A percentile compares a stretch with the other conserved stretches of the same genome.
Conservation (phyloP, 2,888 invertebrate species). For the Pyralis farinalis region DNA sequence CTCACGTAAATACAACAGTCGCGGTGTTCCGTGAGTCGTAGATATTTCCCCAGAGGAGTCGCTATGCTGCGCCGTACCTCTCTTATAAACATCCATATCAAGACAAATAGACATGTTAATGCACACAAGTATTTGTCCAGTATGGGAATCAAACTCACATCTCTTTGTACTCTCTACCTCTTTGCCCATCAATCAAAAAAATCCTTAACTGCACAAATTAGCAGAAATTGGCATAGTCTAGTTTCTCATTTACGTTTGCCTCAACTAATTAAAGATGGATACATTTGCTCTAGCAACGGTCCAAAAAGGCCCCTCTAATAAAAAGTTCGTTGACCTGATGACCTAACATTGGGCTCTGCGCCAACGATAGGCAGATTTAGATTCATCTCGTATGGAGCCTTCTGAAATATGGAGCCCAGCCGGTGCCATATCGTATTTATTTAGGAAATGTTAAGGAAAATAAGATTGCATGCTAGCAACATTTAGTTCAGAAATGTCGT, state of each 20-base stretch:
- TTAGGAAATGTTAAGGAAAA: slow-evolving; percentile 26
- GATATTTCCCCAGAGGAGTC: too few relatives aligned
- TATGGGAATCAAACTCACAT: too few relatives aligned
- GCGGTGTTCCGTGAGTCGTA: too few relatives aligned
- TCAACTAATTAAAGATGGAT: slow-evolving; percentile 7
- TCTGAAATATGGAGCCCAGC: slow-evolving; percentile 49
- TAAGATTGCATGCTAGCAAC: slow-evolving; percentile 17
- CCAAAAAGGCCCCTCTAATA: slow-evolving; percentile 23
- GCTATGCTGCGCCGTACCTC: too few relatives aligned
- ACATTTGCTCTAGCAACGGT: slow-evolving; percentile 4
- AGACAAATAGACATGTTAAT: too few relatives aligned
- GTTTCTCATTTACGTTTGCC: slow-evolving; percentile 3
- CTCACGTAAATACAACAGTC: too few relatives aligned
- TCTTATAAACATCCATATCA: too few relatives aligned
- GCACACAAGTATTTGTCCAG: too few relatives aligned
- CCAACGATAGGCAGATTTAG: slow-evolving; percentile 60
- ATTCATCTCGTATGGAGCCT: slow-evolving; percentile 45
- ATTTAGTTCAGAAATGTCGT: neutral
- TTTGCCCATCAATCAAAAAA: too few relatives aligned
- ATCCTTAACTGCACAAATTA: too few relatives aligned
- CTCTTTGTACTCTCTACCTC: too few relatives aligned
- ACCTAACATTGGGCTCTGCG: slow-evolving; percentile 45
- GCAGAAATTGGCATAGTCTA: too few relatives aligned
- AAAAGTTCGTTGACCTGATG: slow-evolving; percentile 40
- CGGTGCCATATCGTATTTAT: slow-evolving; percentile 45